Base-by-base conservation (phyloP, 2,797 vertebrate species). In the Steatocranus sp. region DNA sequence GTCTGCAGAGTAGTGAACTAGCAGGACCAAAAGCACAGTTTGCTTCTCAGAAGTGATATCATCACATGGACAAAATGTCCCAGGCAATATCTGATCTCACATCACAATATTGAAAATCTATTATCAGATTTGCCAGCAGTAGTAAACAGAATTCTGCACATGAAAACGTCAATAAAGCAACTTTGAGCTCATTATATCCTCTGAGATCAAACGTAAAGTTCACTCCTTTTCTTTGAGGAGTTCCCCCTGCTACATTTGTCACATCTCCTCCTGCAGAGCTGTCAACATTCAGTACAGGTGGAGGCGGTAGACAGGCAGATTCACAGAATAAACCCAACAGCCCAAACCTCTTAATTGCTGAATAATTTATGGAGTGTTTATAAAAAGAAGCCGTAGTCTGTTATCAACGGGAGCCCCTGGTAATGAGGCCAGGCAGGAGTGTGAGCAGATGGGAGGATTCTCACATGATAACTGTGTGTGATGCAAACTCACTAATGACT, bases 371-470 rank as follows among this genome's bases (percentile, higher is more conserved):
- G 51, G 50, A 50, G 75, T 51, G 46, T 87, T 83, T 75, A 81
- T 88, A 89, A 81, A 41, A 66, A 81, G 83, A 41, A 84, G 54
- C 58, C 51, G 74, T 82, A 85, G 87, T 73, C 23, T 82, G 90
- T 83, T 88, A 83, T 87, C 85, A 83, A 74, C 77, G 48, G 82
- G 82, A 90, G 83, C 76, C 77, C 11, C 48, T 32, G 75, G 83
- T 93, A 91, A 93, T 87, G 91, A 93, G 88, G 85, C 75, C 10
- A 86, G 68, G 80, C 87, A 89, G 86, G 81, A 76, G 80, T 14
- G 77, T 2, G 84, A 87, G 84, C 92, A 94, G 92, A 94, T 93
- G 91, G 90, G 90, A 85, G 87, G 83, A 79, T 76, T 78, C 85
- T 89, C 83, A 10, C 84, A 89, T 74, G 85, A 88, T 83, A 89